These are phyloP conservation scores for Camelus dromedarius DNA, from an alignment of 2,113 vertebrate species.

Conservation along the genomic window DNA sequence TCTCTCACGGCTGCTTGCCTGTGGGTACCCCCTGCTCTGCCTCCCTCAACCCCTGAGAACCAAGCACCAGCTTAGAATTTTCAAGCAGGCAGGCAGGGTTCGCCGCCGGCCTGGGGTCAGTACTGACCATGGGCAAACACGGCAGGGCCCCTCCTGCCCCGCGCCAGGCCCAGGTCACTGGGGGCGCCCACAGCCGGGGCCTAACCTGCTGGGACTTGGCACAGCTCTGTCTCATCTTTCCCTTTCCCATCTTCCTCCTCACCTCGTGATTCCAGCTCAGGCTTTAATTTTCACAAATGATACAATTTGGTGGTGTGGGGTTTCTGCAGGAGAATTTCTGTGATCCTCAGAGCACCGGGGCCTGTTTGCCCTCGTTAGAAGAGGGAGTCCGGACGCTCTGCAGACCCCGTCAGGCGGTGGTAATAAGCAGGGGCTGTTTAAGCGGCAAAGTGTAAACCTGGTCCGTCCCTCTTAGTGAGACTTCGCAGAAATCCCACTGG, in stretches of 20 bases:
- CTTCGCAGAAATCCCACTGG: slow-evolving; percentile 89
- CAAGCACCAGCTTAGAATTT: not conserved
- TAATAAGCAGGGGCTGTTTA: slow-evolving; percentile 55
- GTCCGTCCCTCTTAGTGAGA: slow-evolving; percentile 81
- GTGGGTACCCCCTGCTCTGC: not conserved
- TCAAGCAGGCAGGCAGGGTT: not conserved
- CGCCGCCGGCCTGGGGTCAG: not conserved
- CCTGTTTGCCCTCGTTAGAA: slow-evolving; percentile 5
- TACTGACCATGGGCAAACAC: not conserved
- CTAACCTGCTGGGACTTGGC: not conserved
- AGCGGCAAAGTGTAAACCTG: slow-evolving; percentile 69
- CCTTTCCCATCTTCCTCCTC: not conserved
- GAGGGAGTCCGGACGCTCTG: slow-evolving; percentile 18
- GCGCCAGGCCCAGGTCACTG: not conserved
- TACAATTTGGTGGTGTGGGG: slow-evolving; percentile 60
- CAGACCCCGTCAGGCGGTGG: not conserved
- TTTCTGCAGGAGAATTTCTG: slow-evolving; percentile 71
- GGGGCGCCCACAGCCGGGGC: not conserved
- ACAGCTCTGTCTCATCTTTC: not conserved
- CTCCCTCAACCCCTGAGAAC: not conserved
- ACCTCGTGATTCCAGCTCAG: slow-evolving; percentile 3
- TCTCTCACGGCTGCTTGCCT: not conserved
- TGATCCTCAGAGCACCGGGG: slow-evolving; percentile 25
- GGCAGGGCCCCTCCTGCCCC: not conserved
- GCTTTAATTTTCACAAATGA: slow-evolving; percentile 74